Base-by-base conservation (phyloP, 2,888 invertebrate genomes). In the Tupiocoris notatus region DNA sequence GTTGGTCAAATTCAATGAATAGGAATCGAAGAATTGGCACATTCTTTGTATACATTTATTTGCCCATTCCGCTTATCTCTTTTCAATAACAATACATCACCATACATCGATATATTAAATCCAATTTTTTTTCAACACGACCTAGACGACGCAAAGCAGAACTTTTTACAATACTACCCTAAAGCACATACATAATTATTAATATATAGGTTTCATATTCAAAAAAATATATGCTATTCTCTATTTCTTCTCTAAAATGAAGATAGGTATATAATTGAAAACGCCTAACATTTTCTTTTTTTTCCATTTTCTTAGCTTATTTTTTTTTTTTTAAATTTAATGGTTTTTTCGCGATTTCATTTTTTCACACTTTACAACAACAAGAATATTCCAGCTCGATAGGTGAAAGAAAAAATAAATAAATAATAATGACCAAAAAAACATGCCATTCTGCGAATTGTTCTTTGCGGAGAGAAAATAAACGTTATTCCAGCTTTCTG, bases 191-290 rank as follows among this genome's bases (percentile, higher is more conserved):
- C 73, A 59, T 59, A 67, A 67, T 67, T n/a, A 7, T n/a, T 64
- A 66, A 59, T 59, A 25, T 65, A 25, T 65, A 25, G n/a, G 22
- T 25, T 61, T 63, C 73, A 63, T 63, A 73, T 73, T 62, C 62
- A 73, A 73, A 73, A 73, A 73, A 73, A 73, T 73, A 73, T 73
- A 73, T 62, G 16, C 73, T 73, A 73, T 73, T 18, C 39, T 63
- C 73, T 73, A 73, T 73, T 62, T 39, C 39, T 17, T 73, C 39
- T 62, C 73, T 73, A 73, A 73, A 39, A 39, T 39, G 39, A 39
- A 39, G 39, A 39, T 39, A 39, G 3, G 12, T 71, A 61, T 70
- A 61, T 71, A 62, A 62, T 73, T 73, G 21, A 73, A 73, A 62
- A 61, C 63, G 61, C 39, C 61, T 73, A 73, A 73, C 73, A 73